These are phyloP conservation scores for Dendrolimus punctatus DNA, from an alignment of 1,140 invertebrate species.

Conservation along the genomic window DNA sequence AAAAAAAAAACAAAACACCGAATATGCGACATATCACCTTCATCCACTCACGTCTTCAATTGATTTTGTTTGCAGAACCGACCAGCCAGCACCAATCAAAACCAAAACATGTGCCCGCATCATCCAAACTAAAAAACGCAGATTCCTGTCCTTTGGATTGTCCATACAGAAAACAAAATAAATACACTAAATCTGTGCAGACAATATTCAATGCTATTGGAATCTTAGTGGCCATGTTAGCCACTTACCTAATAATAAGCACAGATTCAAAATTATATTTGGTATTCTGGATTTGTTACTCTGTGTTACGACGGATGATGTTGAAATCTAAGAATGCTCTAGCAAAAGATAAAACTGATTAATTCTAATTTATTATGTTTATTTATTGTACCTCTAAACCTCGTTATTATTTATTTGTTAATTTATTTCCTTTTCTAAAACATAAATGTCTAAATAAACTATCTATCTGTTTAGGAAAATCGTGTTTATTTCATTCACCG, in stretches of 20 bases:
- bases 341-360: slow-evolving; percentile 17
- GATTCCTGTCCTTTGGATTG: slow-evolving; percentile 29
- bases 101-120: neutral
- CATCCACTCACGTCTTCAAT: no score
- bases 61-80: neutral
- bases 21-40: no score
- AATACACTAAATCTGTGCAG: slow-evolving; percentile 9
- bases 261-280: slow-evolving; percentile 51
- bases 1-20: no score
- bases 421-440: neutral
- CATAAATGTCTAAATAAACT: slow-evolving; percentile 4
- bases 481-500: no score
- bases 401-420: neutral
- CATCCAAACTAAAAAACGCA: neutral
- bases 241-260: slow-evolving; percentile 48
- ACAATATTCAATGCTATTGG: slow-evolving; percentile 40
- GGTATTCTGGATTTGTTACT: slow-evolving; percentile 52
- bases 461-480: slow-evolving; percentile 1
- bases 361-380: neutral
- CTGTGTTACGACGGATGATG: slow-evolving; percentile 46
- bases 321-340: slow-evolving; percentile 29
- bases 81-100: neutral
- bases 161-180: slow-evolving; percentile 20
- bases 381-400: neutral
- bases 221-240: slow-evolving; percentile 40